Conservation (phyloP, 2,797 vertebrate genomes). For the Borostomias antarcticus region DNA sequence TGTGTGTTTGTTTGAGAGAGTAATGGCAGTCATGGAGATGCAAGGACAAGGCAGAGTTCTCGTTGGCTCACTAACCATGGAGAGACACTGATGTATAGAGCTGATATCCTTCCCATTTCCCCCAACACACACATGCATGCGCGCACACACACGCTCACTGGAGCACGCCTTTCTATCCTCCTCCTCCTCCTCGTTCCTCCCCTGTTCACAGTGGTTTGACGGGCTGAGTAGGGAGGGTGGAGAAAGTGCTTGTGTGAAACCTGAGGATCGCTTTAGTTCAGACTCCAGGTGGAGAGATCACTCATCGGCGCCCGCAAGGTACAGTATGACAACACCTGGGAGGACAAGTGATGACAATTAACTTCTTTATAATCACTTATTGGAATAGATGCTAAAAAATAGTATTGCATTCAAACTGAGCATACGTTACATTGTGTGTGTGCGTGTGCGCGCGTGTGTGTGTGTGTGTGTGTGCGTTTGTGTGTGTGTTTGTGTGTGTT, state of each 20-base stretch:
- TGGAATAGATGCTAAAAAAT: conserved; percentile 12
- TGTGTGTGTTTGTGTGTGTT: too few species aligned
- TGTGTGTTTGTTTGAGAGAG: neutral
- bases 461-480: too few species aligned
- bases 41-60: conserved; percentile 29
- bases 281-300: conserved; percentile 48
- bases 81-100: conserved; percentile 33
- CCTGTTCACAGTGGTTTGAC: conserved; percentile 66
- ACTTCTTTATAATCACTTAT: conserved; percentile 11
- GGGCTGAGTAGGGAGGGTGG: conserved; percentile 57
- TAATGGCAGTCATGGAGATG: conserved; percentile 34
- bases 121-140: conserved; percentile 21
- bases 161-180: conserved; percentile 35
- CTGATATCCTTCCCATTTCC: conserved; percentile 46
- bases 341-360: conserved; percentile 29
- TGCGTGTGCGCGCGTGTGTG: too few species aligned
- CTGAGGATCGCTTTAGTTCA: conserved; percentile 66
- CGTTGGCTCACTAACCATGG: conserved; percentile 42
- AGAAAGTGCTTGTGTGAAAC: conserved; percentile 61
- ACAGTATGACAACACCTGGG: conserved; percentile 51
- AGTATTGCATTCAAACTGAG: too few species aligned
- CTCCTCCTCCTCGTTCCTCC: conserved; percentile 28
- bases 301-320: conserved; percentile 52
- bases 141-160: conserved; percentile 25
- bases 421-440: too few species aligned